Evolutionary conservation across 2,113 vertebrate species (phyloP).

Genomic region (Hippoglossus stenolepis): DNA sequence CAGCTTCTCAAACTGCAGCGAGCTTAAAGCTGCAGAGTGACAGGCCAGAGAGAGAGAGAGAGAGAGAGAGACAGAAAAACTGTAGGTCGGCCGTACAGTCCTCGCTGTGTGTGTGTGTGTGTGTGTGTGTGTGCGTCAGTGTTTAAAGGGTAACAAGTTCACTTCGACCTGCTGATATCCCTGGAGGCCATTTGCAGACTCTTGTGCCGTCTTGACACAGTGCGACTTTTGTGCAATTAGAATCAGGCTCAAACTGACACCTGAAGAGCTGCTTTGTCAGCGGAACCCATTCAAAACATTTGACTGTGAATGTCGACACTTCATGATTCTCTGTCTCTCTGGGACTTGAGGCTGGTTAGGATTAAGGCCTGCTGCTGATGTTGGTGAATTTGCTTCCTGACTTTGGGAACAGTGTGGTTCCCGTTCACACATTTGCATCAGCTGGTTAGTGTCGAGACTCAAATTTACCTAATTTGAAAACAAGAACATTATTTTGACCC

Average conservation of each 20-base stretch:
- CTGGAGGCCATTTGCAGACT: constrained; percentile 36
- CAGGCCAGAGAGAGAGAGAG: constrained; percentile 32
- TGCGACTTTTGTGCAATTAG: constrained; percentile 20
- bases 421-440: no score
- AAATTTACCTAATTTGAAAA: no score
- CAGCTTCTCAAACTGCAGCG: constrained; percentile 50
- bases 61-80: constrained; percentile 22
- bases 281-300: background rate
- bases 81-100: constrained; percentile 10
- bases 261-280: background rate
- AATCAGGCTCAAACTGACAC: constrained; percentile 13
- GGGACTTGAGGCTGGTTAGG: no score
- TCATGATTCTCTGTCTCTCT: background rate
- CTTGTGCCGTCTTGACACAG: background rate
- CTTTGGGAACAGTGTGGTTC: no score
- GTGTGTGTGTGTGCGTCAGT: constrained; percentile 30
- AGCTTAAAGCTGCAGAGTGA: constrained; percentile 65
- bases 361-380: no score
- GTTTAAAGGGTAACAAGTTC: constrained; percentile 42
- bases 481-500: no score
- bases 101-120: constrained; percentile 15
- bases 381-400: no score
- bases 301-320: background rate
- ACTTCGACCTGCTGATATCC: constrained; percentile 50
- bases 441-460: no score